Evolutionary conservation across 2,888 invertebrate species (phyloP), one percentile per base, ranked within the genome.

Genomic region (Drosophila subquinaria): DNA sequence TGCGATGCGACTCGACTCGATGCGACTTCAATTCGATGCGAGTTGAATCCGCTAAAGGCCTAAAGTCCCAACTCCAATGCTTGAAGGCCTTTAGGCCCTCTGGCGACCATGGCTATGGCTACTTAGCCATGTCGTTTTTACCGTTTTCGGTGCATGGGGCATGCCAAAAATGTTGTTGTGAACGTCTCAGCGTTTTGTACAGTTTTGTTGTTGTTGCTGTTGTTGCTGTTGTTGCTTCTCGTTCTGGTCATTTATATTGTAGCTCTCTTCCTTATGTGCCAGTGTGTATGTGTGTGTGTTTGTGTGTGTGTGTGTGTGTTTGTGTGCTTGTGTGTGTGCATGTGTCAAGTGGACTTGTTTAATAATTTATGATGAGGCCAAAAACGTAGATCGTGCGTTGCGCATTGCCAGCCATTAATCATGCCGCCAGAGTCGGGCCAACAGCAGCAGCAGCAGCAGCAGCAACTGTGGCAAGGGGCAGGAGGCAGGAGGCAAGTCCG

Each of bases 401-500:
- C 84, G 89, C 84, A 84, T 89, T 84, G 89, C 84, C 84, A 89
- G 87, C 87, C 87, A 84, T 84, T 89, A 84, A 84, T 84, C 84
- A 84, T 89, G 84, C 80, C 80, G 63, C 61, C 68, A 79, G 56
- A 35, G 79, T 64, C 60, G 52, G 43, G 23, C 45, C 69, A 70
- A 63, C 63, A 61, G 15, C 63, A 50, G 35, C 64, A 52, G 59
- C 62, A 50, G 35, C 56, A 35, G 20, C 56, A 35, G 20, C 30
- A 51, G 38, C 35, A 33, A 48, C 17, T 27, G 50, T 17, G 60
- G 20, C 50, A 43, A 23, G 35, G 10, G 42, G 30, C 47, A 47
- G 13, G 27, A 33, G 35, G 43, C 48, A 52, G 23, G 55, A 27
- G 13, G 47, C 23, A 67, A 63, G 56, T 57, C 56, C 56, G 56